Base-by-base conservation (phyloP, 2,888 invertebrate genomes). In the Baronia brevicornis region DNA sequence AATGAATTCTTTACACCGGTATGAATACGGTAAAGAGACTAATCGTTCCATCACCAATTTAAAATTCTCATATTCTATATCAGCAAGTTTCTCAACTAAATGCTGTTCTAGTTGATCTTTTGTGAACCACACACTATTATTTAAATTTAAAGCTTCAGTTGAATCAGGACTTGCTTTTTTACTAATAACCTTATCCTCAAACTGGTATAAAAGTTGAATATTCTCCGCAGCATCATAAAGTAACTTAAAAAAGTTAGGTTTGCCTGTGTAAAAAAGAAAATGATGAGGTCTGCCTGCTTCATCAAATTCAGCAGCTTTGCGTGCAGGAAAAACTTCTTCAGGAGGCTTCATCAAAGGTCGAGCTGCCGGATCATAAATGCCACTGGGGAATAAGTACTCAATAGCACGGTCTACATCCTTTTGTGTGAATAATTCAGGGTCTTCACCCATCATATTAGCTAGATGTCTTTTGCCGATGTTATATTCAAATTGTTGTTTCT, bases 361-460 rank as follows among this genome's bases (percentile, higher is more conserved):
- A 0, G 98, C 97, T 48, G 86, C 88, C 46, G 89, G 89, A 32
- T 95, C 94, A 63, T 87, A 95, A 31, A 99, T 79, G 3, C 96
- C 97, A 36, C 97, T 97, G 3, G 99, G 99, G 55, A 99, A 93
- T n/a, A 99, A 79, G 77, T 99, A 99, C 43, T 89, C 87, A 50
- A 99, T 95, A 2, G 97, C 93, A 61, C 88, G 89, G 77, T 96
- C 90, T 14, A 98, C 87, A 64, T 97, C 94, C 32, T 90, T 87
- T 62, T 97, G 94, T 0, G 93, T 92, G 62, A 98, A 95, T 1
- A 88, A 90, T 55, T 96, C 93, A 0, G 93, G 91, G 84, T 98
- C 93, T 69, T 91, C 91, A 0, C 98, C 98, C 98, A 99, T 99
- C 90, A 99, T 99, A 68, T 97, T 98, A 0, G 99, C 98, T 42